These are phyloP conservation scores for Boloria euphrosyne DNA, from an alignment of 2,888 invertebrate genomes.

Conservation along the genomic window DNA sequence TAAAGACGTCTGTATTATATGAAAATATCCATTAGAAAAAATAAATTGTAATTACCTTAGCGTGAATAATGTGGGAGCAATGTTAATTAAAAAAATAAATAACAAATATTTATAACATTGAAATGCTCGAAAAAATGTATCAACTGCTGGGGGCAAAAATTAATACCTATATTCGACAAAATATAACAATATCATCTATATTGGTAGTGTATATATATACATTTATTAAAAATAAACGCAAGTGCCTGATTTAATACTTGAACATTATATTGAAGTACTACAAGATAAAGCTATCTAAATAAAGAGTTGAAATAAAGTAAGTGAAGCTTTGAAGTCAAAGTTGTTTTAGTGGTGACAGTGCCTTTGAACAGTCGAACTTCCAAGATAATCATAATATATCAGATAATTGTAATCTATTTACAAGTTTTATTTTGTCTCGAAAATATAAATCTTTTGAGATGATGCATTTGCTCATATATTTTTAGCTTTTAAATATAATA, in stretches of 20 bases:
- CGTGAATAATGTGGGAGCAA: too few species aligned
- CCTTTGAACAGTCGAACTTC: conserved; percentile 18
- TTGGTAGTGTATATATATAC: conserved; percentile 6
- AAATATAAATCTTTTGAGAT: conserved; percentile 4
- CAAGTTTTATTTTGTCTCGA: background rate
- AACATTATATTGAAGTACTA: conserved; percentile 10
- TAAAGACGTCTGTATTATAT: too few species aligned
- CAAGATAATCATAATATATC: conserved; percentile 7
- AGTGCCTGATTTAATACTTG: conserved; percentile 15
- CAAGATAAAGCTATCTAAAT: background rate
- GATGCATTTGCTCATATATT: conserved; percentile 20
- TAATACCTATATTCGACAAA: background rate
- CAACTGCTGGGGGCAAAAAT: too few species aligned
- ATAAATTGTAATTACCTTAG: too few species aligned
- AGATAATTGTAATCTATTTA: conserved; percentile 11
- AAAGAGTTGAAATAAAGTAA: conserved; percentile 1
- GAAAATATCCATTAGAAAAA: too few species aligned
- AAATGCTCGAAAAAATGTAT: too few species aligned
- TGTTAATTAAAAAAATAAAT: too few species aligned
- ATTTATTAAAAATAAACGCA: conserved; percentile 5
- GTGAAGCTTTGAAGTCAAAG: background rate
- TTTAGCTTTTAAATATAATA: conserved; percentile 18
- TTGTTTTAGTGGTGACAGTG: conserved; percentile 9
- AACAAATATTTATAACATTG: too few species aligned
- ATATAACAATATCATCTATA: background rate